Conservation (phyloP, 2,888 invertebrate species). For the Yponomeuta malinellus region DNA sequence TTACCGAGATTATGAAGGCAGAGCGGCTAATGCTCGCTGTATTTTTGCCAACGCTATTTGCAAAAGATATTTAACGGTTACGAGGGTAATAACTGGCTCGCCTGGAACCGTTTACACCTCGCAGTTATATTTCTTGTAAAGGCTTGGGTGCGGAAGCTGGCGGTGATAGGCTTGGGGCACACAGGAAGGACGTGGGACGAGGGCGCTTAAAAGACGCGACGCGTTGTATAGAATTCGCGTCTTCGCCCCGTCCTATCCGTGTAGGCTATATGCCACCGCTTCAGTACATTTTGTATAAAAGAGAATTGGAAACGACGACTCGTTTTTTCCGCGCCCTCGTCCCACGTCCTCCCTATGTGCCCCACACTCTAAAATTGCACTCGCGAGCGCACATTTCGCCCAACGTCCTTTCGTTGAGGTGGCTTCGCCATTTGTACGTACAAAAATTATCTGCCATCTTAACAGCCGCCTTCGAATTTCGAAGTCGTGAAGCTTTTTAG, state of each 20-base stretch:
- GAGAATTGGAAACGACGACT: too few relatives aligned
- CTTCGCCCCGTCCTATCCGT: too few relatives aligned
- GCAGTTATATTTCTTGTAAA: conserved; percentile 48
- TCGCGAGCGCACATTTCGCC: conserved; percentile 34
- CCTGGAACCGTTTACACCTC: conserved; percentile 57
- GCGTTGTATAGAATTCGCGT: too few relatives aligned
- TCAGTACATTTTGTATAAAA: too few relatives aligned
- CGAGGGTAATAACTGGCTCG: conserved; percentile 55
- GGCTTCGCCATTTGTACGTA: conserved; percentile 20
- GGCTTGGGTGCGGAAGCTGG: conserved; percentile 45
- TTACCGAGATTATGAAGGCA: conserved; percentile 11
- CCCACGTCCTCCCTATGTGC: too few relatives aligned
- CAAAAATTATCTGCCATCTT: conserved; percentile 2
- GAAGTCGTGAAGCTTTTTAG: not conserved
- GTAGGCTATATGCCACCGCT: too few relatives aligned
- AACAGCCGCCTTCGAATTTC: not conserved
- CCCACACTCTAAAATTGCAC: not conserved
- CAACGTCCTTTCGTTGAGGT: conserved; percentile 28
- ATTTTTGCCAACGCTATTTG: conserved; percentile 56
- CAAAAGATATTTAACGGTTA: conserved; percentile 62
- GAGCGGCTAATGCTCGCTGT: conserved; percentile 27
- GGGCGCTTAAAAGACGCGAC: too few relatives aligned
- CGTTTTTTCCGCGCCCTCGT: too few relatives aligned
- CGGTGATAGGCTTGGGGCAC: not conserved
- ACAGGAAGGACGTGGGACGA: too few relatives aligned